Evolutionary conservation across 2,113 vertebrate species (phyloP).

Genomic region (Austrofundulus limnaeus): DNA sequence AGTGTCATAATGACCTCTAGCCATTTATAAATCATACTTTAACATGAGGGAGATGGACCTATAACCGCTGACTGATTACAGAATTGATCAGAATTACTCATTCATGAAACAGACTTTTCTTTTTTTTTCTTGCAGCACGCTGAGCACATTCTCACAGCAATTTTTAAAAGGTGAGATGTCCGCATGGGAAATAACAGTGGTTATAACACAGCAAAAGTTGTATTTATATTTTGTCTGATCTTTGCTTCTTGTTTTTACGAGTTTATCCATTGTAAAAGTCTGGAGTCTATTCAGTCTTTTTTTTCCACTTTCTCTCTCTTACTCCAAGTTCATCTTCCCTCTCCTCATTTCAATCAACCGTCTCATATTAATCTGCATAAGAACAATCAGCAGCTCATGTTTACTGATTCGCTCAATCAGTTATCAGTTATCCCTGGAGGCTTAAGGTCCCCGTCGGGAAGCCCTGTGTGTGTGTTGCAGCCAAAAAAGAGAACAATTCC

Average conservation of each 20-base stretch:
- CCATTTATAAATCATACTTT: slow-evolving; percentile 78
- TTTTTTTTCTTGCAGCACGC: not conserved
- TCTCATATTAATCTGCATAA: slow-evolving; percentile 67
- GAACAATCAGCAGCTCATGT: slow-evolving; percentile 75
- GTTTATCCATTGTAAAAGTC: slow-evolving; percentile 5
- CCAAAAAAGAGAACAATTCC: slow-evolving; percentile 66
- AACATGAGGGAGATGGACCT: slow-evolving; percentile 59
- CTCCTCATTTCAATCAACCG: slow-evolving; percentile 12
- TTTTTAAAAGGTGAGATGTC: slow-evolving; percentile 46
- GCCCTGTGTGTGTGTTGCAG: slow-evolving; percentile 25
- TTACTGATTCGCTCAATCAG: slow-evolving; percentile 77
- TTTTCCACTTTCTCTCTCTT: not conserved
- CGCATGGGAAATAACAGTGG: slow-evolving; percentile 29
- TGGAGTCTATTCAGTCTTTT: not conserved
- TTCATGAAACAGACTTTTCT: slow-evolving; percentile 57
- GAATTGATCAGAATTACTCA: slow-evolving; percentile 73
- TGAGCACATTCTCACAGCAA: slow-evolving; percentile 11
- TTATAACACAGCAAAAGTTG: slow-evolving; percentile 33
- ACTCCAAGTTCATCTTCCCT: slow-evolving; percentile 9
- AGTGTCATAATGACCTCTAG: slow-evolving; percentile 67
- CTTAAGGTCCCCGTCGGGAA: slow-evolving; percentile 45
- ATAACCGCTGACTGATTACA: slow-evolving; percentile 62
- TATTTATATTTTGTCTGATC: slow-evolving; percentile 30
- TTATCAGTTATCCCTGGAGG: slow-evolving; percentile 65
- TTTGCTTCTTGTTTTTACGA: slow-evolving; percentile 26